Evolutionary conservation across 2,797 vertebrate species (phyloP), one percentile per base, ranked within the genome.

Genomic region (Galaxias olidus): DNA sequence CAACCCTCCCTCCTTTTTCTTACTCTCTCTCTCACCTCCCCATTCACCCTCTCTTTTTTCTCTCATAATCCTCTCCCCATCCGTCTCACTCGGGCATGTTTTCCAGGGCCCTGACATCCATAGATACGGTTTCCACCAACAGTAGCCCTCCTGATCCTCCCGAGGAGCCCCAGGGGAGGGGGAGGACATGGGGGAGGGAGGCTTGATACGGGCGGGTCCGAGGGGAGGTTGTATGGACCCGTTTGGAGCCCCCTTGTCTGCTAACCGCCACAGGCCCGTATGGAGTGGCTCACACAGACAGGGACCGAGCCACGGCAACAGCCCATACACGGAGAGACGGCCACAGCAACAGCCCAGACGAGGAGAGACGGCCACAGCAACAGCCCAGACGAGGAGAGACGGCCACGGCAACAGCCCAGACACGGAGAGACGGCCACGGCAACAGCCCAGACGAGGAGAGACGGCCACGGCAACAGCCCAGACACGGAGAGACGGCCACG

Each of bases 81-180:
- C 82, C 78, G 74, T 87, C 88, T 90, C 80, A 80, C 84, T 88
- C 79, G 86, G 84, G 83, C 79, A 76, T 90, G 83, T 91, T 90
- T 92, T 91, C 83, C 84, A 88, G 68, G 68, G 66, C 73, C 75
- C 77, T 88, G 85, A 87, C 87, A 86, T 88, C 81, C 88, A 85
- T 88, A 90, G 90, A 92, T 90, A 92, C 88, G 52, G 86, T 92
- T 89, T 92, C 89, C 88, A 91, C 83, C 83, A 90, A 90, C 89
- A 91, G 89, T 90, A 91, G 88, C 86, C 80, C 69, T 75, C 83
- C 78, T 85, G 84, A 79, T 84, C 78, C 84, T 82, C 75, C 76
- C 47, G 63, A 76, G 83, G 76, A 87, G 81, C 84, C 87, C 78
- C 85, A 53, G 43, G 43, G 52, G 7, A 54, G 65, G 14, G 30